Conservation (phyloP, 2,113 vertebrate species). For the Apaloderma vittatum region DNA sequence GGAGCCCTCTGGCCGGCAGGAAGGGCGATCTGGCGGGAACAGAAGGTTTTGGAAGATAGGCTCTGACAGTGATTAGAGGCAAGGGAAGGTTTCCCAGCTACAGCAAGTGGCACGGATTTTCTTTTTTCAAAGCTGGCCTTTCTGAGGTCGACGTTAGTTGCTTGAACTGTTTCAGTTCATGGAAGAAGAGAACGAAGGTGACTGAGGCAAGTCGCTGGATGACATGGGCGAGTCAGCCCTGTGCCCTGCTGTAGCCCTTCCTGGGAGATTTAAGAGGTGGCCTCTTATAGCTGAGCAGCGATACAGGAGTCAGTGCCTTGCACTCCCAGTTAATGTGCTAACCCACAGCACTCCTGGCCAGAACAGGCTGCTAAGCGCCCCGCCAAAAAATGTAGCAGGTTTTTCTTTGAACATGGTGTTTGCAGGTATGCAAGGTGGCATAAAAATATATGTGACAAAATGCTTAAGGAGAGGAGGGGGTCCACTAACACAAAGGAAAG, state of each 20-base stretch:
- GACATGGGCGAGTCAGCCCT: rapidly evolving
- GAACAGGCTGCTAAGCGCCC: neutral
- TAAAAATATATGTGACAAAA: neutral
- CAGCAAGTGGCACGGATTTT: rapidly evolving
- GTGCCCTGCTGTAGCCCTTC: rapidly evolving
- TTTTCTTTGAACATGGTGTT: rapidly evolving
- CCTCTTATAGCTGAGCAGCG: neutral
- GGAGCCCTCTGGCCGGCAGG: neutral
- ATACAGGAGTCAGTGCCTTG: rapidly evolving
- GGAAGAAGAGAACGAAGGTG: neutral
- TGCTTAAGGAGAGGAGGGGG: neutral
- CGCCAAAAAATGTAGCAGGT: rapidly evolving
- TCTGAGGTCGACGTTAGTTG: neutral
- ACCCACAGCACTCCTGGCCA: neutral
- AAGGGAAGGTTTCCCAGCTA: neutral
- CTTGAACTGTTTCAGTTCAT: rapidly evolving
- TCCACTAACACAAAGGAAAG: neutral
- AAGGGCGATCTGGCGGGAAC: neutral
- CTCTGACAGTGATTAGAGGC: neutral
- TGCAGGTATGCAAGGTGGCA: neutral
- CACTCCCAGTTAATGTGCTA: neutral
- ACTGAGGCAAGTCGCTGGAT: rapidly evolving
- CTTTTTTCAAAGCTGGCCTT: neutral
- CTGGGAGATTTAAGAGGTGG: neutral
- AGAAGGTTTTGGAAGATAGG: neutral